Conservation (phyloP, 2,797 vertebrate species). For the Botia kubotai region DNA sequence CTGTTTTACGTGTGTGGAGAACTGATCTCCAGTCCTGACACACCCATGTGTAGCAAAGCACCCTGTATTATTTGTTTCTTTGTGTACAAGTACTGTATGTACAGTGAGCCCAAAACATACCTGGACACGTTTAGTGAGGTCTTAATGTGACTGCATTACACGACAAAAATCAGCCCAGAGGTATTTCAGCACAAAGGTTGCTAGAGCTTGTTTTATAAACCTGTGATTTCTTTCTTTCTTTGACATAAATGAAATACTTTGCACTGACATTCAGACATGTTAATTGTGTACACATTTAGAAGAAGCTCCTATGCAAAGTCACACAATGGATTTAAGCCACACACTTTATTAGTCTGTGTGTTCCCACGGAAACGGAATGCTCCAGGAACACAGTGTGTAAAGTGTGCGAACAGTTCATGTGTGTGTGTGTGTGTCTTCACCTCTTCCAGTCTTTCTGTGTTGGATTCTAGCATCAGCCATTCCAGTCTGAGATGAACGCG, state of each 20-base stretch:
- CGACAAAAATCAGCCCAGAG: no score
- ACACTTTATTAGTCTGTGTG: no score
- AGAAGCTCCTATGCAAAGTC: no score
- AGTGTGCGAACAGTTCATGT: neutral
- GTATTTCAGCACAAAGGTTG: no score
- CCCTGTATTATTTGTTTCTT: neutral
- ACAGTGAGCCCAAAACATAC: neutral
- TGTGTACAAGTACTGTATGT: neutral
- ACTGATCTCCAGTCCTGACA: neutral
- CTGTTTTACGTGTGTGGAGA: constrained; percentile 6
- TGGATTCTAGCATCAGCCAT: constrained; percentile 84
- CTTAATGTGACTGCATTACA: neutral
- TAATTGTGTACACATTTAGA: no score
- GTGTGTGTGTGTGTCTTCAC: constrained; percentile 64
- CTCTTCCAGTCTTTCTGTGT: constrained; percentile 83
- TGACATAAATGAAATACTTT: no score
- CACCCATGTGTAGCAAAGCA: neutral
- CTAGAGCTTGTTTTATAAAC: no score
- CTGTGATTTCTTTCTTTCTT: no score
- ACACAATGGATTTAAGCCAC: no score
- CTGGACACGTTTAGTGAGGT: neutral
- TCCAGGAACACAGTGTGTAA: neutral
- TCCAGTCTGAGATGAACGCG: constrained; percentile 87
- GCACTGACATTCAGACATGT: no score
- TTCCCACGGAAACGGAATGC: no score